Evolutionary conservation across 2,797 vertebrate genomes (phyloP), one percentile per base, ranked within the genome.

Genomic region (Anisognathus igniventris): DNA sequence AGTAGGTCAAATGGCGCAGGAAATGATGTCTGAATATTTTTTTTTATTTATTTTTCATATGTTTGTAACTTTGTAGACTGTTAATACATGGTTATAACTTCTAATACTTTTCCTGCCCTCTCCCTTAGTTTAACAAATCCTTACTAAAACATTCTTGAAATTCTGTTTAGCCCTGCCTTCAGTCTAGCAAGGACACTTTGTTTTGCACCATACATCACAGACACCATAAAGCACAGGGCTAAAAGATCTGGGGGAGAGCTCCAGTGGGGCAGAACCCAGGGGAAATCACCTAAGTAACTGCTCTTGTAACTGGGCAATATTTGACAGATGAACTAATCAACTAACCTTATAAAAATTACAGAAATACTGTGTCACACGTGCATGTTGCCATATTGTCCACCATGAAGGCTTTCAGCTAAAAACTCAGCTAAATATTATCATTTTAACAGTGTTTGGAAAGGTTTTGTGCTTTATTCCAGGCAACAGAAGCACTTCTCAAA

Each of bases 181-280:
- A 14, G 11, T 25, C 60, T 8, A 40, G 35, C 44, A 31, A 35
- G 70, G 31, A 22, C 18, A 8, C 4, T 48, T 48, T 31, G 17
- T 31, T 35, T 42, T 50, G 70, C 14, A 73, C 17, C 21, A 11
- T 2, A 4, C 7, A 31, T 42, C 0, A 0, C 3, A 31, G 25
- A 6, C 25, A 50, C 25, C 5, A 57, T 35, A 31, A 66, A 35
- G 14, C 18, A 7, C 1, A 19, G 51, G 60, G 70, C 31, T 74
- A 15, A 84, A 65, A 17, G 11, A 8, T 12, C 19, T 8, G 3
- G 6, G 25, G 18, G 5, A 50, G 12, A 4, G 51, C 25, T 74
- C 60, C 61, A 57, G 1, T 18, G 35, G 35, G 50, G 21, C 30
- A 73, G 42, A 65, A 48, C 42, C 13, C 10, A 3, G 31, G 35